Evolutionary conservation across 2,888 invertebrate genomes (phyloP).

Genomic region (Osedax frankpressi): DNA sequence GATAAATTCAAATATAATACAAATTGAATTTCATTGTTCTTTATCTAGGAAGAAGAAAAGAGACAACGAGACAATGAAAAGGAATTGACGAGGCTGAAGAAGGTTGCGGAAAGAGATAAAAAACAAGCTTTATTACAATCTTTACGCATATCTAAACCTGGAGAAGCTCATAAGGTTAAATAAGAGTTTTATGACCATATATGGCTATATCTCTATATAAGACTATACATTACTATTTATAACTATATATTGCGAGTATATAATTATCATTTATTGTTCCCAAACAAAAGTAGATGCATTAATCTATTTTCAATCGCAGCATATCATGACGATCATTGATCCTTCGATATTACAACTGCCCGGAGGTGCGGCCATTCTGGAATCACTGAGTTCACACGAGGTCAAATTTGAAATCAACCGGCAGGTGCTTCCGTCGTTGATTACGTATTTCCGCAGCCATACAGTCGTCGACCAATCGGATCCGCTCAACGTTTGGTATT

Average conservation of each 20-base stretch:
- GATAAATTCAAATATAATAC: too few species aligned
- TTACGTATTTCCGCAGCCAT: not conserved
- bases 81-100: not conserved
- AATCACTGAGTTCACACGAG: not conserved
- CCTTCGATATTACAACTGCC: not conserved
- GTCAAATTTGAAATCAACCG: not conserved
- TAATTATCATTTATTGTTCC: not conserved
- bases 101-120: not conserved
- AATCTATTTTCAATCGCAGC: not conserved
- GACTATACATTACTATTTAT: too few species aligned
- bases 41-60: not conserved
- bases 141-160: not conserved
- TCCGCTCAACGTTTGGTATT: not conserved
- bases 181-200: not conserved
- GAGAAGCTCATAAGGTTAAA: not conserved
- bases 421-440: not conserved
- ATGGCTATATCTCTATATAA: not conserved
- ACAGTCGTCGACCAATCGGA: not conserved
- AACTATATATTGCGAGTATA: too few species aligned
- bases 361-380: not conserved
- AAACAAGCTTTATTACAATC: not conserved
- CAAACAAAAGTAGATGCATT: not conserved
- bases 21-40: too few species aligned
- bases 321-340: not conserved
- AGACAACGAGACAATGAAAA: not conserved